Conservation (phyloP, 2,888 invertebrate species). For the Meta bourneti region DNA sequence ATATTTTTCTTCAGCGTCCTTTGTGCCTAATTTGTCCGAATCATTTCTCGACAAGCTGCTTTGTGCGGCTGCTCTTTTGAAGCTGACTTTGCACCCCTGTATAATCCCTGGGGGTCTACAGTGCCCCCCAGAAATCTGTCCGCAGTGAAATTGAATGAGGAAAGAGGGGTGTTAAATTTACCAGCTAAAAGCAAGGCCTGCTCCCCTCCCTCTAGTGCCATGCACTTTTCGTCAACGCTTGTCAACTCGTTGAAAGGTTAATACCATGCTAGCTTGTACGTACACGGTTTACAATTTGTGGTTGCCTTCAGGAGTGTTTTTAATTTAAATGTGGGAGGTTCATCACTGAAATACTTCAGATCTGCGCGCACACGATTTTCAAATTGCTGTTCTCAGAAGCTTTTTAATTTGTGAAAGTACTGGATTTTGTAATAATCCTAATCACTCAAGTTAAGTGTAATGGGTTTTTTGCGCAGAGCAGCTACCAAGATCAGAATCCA, state of each 20-base stretch:
- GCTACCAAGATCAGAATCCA: too few species aligned
- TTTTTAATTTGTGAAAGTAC: too few species aligned
- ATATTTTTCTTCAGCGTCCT: slow-evolving; percentile 4
- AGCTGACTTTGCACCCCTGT: slow-evolving; percentile 42
- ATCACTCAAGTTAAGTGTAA: too few species aligned
- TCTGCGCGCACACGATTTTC: too few species aligned
- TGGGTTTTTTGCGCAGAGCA: too few species aligned
- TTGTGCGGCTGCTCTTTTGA: slow-evolving; percentile 48
- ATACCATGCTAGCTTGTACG: background rate
- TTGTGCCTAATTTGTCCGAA: slow-evolving; percentile 55
- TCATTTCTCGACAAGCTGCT: slow-evolving; percentile 47
- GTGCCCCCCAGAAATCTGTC: slow-evolving; percentile 2
- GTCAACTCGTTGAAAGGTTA: slow-evolving; percentile 8
- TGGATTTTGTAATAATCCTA: too few species aligned
- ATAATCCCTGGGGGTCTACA: background rate
- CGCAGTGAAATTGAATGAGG: slow-evolving; percentile 12
- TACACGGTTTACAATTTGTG: background rate
- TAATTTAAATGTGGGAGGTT: too few species aligned
- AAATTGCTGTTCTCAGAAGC: too few species aligned
- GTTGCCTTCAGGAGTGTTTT: background rate
- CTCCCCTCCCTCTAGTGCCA: background rate
- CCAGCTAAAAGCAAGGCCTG: slow-evolving; percentile 11
- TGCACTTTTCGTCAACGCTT: background rate
- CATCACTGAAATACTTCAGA: too few species aligned
- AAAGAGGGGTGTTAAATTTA: slow-evolving; percentile 18